Percentiles rank a stretch among this genome's conserved stretches.
Conservation (phyloP, 2,113 vertebrate species). For the Pygoscelis adeliae region DNA sequence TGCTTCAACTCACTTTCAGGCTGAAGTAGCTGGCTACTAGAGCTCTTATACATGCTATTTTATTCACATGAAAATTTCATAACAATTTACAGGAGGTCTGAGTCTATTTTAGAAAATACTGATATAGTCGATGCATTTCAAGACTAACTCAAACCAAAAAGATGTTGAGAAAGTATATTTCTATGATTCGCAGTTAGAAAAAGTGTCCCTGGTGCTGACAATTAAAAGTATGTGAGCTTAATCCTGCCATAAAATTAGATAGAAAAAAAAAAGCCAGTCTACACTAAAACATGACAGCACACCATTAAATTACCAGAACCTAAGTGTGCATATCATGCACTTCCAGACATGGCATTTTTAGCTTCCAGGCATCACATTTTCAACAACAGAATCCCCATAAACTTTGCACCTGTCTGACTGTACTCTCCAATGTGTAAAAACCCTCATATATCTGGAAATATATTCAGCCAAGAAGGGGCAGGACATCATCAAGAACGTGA, state of each 20-base stretch:
- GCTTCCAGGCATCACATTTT: neutral
- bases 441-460: neutral
- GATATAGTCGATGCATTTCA: accelerated
- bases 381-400: neutral
- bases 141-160: neutral
- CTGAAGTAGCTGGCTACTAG: neutral
- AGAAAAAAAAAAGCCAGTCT: neutral
- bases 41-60: neutral
- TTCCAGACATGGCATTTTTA: conserved; percentile 31
- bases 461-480: neutral
- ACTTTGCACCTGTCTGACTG: neutral
- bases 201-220: neutral
- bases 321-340: neutral
- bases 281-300: conserved; percentile 20
- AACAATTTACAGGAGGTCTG: neutral
- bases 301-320: conserved; percentile 12
- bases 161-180: neutral
- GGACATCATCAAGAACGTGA: neutral
- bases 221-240: neutral
- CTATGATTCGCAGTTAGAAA: neutral
- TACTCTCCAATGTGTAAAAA: neutral
- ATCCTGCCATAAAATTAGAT: conserved; percentile 9
- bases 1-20: neutral
- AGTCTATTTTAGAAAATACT: neutral
- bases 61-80: neutral